Evolutionary conservation across 2,113 vertebrate genomes (phyloP).

Genomic region (Varanus salvator): DNA sequence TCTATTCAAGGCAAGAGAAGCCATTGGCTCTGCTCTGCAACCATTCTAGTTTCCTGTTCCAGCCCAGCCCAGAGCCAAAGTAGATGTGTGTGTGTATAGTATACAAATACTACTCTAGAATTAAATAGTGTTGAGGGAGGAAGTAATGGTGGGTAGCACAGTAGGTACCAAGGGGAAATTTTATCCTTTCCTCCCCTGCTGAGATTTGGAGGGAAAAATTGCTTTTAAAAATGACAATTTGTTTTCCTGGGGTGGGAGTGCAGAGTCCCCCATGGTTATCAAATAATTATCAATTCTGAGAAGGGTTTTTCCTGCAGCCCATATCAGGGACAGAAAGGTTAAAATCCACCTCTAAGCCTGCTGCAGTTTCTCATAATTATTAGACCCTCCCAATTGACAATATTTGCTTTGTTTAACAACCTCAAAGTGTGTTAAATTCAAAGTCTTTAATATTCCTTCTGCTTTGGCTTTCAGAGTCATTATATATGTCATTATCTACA

Average conservation of each 20-base stretch:
- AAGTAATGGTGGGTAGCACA: background rate
- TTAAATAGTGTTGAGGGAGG: background rate
- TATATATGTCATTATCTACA: too few species aligned
- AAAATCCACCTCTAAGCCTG: background rate
- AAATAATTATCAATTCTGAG: background rate
- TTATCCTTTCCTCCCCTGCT: background rate
- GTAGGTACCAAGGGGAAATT: background rate
- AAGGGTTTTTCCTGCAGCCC: background rate
- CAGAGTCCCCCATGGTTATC: background rate
- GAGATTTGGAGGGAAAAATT: background rate
- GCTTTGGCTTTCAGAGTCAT: too few species aligned
- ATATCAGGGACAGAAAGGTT: background rate
- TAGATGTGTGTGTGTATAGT: too few species aligned
- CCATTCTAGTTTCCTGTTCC: background rate
- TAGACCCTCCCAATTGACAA: background rate
- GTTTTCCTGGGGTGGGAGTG: too few species aligned
- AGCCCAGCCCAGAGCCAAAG: background rate
- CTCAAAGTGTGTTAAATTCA: background rate
- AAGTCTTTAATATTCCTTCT: background rate
- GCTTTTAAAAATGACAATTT: background rate
- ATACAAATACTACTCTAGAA: too few species aligned
- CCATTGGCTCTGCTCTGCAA: background rate
- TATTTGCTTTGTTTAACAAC: background rate
- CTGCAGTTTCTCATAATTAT: background rate
- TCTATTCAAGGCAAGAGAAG: background rate